A percentile compares a stretch with the other conserved stretches of the same genome.
These are phyloP conservation scores for Dasysyrphus tricinctus DNA, from an alignment of 2,888 invertebrate genomes.

Conservation along the genomic window DNA sequence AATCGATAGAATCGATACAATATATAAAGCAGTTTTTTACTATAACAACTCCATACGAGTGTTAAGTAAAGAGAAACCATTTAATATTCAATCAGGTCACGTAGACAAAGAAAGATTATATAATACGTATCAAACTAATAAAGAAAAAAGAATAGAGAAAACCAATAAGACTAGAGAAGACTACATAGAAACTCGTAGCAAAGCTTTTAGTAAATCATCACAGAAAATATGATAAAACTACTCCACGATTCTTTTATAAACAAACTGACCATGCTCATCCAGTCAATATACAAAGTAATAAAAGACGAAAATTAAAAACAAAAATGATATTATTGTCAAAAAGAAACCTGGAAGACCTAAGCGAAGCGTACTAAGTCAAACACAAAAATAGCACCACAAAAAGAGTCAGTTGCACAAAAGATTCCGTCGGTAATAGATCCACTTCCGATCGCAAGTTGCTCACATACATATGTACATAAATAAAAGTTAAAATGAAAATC, in stretches of 20 bases:
- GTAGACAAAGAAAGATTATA: slow-evolving; percentile 3
- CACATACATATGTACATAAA: no score
- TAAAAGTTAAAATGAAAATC: neutral
- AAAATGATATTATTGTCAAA: neutral
- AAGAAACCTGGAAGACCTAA: neutral
- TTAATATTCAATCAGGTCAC: neutral
- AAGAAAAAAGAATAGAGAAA: slow-evolving; percentile 13
- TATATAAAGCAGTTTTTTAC: slow-evolving; percentile 16
- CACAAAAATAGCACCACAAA: neutral
- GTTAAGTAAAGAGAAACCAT: slow-evolving; percentile 1
- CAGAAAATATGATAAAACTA: neutral
- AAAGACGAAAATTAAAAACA: neutral
- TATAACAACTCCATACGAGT: slow-evolving; percentile 4
- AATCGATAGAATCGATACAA: slow-evolving; percentile 9
- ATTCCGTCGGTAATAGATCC: neutral
- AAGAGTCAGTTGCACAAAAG: neutral
- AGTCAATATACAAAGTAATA: slow-evolving; percentile 16
- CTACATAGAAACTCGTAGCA: neutral
- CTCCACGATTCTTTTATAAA: neutral
- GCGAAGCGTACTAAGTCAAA: neutral
- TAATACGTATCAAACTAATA: neutral
- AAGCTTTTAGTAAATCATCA: slow-evolving; percentile 2
- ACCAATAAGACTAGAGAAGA: neutral
- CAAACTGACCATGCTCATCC: neutral
- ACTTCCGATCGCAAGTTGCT: neutral